Percentiles rank a stretch among this genome's conserved stretches.
Conservation (phyloP, 2,113 vertebrate genomes). For the Suricata suricatta region DNA sequence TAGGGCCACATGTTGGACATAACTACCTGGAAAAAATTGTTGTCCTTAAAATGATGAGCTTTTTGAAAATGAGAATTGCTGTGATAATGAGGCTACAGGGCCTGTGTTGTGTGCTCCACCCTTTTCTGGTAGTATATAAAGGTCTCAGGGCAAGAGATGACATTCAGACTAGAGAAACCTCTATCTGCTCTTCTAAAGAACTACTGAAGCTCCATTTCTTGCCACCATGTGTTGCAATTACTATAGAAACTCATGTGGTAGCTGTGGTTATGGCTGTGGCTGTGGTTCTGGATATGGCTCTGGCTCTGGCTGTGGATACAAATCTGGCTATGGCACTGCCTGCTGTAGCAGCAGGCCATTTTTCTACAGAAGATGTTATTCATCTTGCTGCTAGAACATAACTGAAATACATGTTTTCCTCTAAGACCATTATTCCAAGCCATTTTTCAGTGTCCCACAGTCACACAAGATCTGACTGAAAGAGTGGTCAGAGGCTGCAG, state of each 20-base stretch:
- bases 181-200: neutral
- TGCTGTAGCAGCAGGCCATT: neutral
- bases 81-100: neutral
- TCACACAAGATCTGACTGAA: neutral
- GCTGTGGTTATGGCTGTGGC: neutral
- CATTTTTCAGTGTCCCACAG: neutral
- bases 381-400: conserved; percentile 17
- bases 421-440: neutral
- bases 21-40: neutral
- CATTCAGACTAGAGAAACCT: neutral
- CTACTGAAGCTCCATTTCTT: neutral
- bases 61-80: conserved; percentile 12
- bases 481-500: neutral
- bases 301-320: neutral
- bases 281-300: neutral
- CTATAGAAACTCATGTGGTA: neutral
- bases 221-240: conserved; percentile 42
- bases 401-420: neutral
- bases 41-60: neutral
- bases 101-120: neutral
- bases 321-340: neutral
- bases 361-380: conserved; percentile 36
- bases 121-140: neutral
- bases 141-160: neutral
- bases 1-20: neutral